Base-by-base conservation (phyloP, 2,113 vertebrate genomes). In the Cromileptes altivelis region DNA sequence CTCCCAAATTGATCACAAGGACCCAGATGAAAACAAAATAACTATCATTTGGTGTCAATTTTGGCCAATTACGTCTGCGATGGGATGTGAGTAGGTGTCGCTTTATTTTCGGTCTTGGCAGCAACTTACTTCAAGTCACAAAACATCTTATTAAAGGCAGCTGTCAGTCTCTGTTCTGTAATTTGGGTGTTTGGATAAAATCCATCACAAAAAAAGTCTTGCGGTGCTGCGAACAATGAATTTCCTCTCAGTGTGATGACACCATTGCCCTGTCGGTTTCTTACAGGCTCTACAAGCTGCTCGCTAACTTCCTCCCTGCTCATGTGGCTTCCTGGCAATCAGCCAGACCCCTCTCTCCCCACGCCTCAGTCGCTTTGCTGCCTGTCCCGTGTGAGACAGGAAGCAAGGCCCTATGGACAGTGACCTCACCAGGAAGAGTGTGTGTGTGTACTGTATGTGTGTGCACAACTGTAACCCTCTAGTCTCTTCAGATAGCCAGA, bases 341-440 rank as follows among this genome's bases (percentile, higher is more conserved):
- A 23, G 75, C 91, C 85, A 91, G 64, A n/a, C 37, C 30, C 18
- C 71, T 21, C 19, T 45, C 33, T 13, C 23, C 45, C 70, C 61
- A 0, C 71, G 73, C 84, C 84, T 47, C 85, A 85, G 84, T 75
- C 74, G 23, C 68, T 62, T 42, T 71, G 82, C 87, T 91, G 91
- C 88, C 80, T 55, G 89, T 94, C 89, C 93, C 78, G 75, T 93
- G 93, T 94, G 92, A 94, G 92, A 94, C 88, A 91, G 94, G 94
- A 96, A 95, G 83, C 63, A 37, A 73, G 83, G 87, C 81, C 83
- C 80, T 88, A 55, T 80, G 86, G 92, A 93, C 91, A 75, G 73
- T 92, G 91, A 95, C 89, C 91, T 93, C 92, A 93, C 85, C n/a
- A 92, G 93, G 92, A 93, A 94, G 82, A 18, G 49, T 17, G 49